A percentile compares a stretch with the other conserved stretches of the same genome.
phyloP scores from a whole-genome alignment of 2,797 vertebrate species.

The Prunella strophiata region DNA sequence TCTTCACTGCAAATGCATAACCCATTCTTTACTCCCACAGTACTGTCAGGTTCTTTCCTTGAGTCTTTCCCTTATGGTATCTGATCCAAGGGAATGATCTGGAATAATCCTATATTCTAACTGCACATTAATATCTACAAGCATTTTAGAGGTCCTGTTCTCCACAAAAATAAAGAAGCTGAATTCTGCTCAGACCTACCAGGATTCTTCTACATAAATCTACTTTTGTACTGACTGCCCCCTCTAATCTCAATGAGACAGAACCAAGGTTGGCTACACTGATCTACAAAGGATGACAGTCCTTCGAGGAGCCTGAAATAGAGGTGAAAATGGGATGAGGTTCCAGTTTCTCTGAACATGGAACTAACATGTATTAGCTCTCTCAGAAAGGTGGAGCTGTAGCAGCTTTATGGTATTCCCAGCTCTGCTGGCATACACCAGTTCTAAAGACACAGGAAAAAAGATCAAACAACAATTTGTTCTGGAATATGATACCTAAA shows the following conservation, averaged over 20 bases:
- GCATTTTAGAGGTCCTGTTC: background rate
- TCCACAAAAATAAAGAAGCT: background rate
- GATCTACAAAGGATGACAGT: background rate
- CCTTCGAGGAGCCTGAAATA: background rate
- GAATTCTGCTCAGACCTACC: background rate
- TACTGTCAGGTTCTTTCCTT: background rate
- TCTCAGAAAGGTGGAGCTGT: background rate
- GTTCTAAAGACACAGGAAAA: background rate
- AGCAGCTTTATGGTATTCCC: background rate
- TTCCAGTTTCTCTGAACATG: background rate
- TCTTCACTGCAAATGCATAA: background rate
- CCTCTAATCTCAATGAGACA: background rate
- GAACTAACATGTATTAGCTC: background rate
- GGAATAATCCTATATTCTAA: background rate
- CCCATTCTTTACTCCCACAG: background rate
- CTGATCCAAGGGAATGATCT: background rate
- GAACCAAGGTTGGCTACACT: background rate
- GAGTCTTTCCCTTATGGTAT: background rate
- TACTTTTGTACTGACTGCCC: background rate
- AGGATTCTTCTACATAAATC: background rate
- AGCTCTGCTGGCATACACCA: background rate
- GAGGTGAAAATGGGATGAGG: background rate
- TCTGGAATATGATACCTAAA: background rate
- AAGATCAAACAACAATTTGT: background rate
- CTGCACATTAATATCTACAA: background rate